These are phyloP conservation scores for Mimachlamys varia DNA, from an alignment of 2,888 invertebrate genomes.

Conservation along the genomic window DNA sequence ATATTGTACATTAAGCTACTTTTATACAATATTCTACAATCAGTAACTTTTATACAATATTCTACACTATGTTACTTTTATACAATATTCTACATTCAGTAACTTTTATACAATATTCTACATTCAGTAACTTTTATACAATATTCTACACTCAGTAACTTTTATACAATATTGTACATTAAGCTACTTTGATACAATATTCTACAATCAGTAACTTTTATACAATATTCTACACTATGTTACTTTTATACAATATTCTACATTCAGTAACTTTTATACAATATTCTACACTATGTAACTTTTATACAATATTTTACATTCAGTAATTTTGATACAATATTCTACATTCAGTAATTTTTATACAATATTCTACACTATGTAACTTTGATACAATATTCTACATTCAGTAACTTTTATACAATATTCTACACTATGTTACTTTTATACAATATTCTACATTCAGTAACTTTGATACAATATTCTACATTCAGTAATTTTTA, in stretches of 20 bases:
- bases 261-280: not conserved
- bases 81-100: constrained; percentile 85
- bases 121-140: constrained; percentile 79
- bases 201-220: constrained; percentile 9
- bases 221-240: not conserved
- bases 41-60: not conserved
- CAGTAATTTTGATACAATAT: not conserved
- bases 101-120: not conserved
- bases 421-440: constrained; percentile 83
- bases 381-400: not conserved
- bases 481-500: not conserved
- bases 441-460: not conserved
- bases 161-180: not conserved
- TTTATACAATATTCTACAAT: constrained; percentile 79
- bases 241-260: constrained; percentile 79
- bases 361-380: not conserved
- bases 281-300: not conserved
- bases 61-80: not conserved
- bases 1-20: not conserved
- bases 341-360: constrained; percentile 79
- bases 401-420: constrained; percentile 78
- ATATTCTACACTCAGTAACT: not conserved
- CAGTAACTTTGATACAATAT: constrained; percentile 79
- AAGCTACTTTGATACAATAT: constrained; percentile 85
- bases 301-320: constrained; percentile 85